Evolutionary conservation across 2,113 vertebrate species (phyloP).

Genomic region (Seriola dumerili): DNA sequence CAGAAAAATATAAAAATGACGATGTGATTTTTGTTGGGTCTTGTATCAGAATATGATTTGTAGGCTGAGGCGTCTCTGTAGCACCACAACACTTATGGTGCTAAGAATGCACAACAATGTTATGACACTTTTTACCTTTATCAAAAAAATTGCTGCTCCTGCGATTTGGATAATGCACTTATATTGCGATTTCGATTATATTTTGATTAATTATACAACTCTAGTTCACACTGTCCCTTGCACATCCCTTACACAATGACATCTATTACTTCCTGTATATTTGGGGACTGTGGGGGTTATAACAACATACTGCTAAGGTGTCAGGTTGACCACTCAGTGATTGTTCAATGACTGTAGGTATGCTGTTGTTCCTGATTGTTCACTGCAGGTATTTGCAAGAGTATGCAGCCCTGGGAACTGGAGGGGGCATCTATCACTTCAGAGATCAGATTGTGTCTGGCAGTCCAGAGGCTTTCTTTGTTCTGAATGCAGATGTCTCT

Average conservation of each 20-base stretch:
- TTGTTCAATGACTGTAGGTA: slow-evolving; percentile 21
- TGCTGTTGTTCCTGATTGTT: slow-evolving; percentile 25
- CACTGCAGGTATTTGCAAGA: slow-evolving; percentile 94
- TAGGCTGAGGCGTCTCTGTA: no score
- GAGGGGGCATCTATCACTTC: slow-evolving; percentile 98
- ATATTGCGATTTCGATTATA: no score
- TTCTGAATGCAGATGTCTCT: slow-evolving; percentile 97
- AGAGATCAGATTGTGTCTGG: slow-evolving; percentile 98
- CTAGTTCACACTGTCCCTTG: background rate
- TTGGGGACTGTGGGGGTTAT: background rate
- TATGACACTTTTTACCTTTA: no score
- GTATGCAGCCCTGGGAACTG: slow-evolving; percentile 94
- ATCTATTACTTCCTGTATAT: background rate
- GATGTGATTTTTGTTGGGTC: no score
- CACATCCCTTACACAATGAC: background rate
- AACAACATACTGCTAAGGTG: background rate
- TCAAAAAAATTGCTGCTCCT: no score
- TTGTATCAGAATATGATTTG: no score
- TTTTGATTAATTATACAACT: no score
- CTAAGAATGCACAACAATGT: no score
- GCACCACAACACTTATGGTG: no score
- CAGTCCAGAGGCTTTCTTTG: slow-evolving; percentile 93
- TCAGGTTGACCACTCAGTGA: background rate
- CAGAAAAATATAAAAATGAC: no score
- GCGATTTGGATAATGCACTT: no score